Evolutionary conservation across 2,888 invertebrate genomes (phyloP).

Genomic region (Hemaris fuciformis): DNA sequence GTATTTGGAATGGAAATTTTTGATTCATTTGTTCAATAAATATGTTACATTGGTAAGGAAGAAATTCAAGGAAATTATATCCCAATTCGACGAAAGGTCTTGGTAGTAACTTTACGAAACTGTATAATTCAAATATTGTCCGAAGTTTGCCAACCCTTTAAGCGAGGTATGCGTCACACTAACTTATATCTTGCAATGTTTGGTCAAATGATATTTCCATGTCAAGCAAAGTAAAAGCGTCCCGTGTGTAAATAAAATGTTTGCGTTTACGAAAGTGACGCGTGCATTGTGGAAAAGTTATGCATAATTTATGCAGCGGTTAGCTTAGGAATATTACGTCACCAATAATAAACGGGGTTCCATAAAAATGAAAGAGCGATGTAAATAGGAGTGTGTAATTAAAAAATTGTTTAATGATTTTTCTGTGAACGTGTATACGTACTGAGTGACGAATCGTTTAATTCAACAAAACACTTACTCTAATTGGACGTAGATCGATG

Average conservation of each 20-base stretch:
- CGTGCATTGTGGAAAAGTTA: slow-evolving; percentile 14
- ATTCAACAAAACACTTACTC: background rate
- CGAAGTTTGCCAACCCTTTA: background rate
- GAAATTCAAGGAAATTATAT: too few species aligned
- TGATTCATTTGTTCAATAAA: too few species aligned
- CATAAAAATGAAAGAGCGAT: background rate
- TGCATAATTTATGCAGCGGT: slow-evolving; percentile 17
- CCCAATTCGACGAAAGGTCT: too few species aligned
- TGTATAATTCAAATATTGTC: too few species aligned
- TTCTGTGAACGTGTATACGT: background rate
- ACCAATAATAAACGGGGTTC: background rate
- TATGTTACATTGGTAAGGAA: too few species aligned
- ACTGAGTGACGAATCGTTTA: background rate
- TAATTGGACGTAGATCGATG: background rate
- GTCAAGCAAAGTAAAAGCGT: slow-evolving; percentile 11
- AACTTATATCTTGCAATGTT: background rate
- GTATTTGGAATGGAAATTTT: too few species aligned
- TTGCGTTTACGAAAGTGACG: slow-evolving; percentile 16
- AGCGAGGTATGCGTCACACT: background rate
- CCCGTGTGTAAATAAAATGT: slow-evolving; percentile 18
- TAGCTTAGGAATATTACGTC: background rate
- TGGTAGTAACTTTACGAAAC: background rate
- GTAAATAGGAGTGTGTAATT: background rate
- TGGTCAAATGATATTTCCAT: background rate
- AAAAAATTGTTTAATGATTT: background rate